phyloP scores from a whole-genome alignment of 2,888 invertebrate genomes.

The Schizaphis graminum region DNA sequence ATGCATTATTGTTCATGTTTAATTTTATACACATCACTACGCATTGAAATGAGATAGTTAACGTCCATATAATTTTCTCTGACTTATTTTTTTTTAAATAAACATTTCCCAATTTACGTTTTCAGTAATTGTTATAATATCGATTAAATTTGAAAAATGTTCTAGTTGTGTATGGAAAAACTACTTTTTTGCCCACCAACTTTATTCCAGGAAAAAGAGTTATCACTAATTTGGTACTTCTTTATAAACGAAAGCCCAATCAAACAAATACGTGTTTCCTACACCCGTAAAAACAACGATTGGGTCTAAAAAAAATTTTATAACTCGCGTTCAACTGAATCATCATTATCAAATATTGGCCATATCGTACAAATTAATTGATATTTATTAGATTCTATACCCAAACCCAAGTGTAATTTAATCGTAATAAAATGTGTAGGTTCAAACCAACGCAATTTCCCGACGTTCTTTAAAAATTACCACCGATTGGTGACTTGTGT shows the following conservation, averaged over 20 bases:
- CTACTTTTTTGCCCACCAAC: background rate
- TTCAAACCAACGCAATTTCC: background rate
- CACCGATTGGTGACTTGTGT: background rate
- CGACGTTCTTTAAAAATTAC: background rate
- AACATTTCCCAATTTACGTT: background rate
- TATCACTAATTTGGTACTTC: background rate
- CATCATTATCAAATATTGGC: background rate
- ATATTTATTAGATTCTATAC: background rate
- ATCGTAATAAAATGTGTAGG: background rate
- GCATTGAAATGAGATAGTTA: background rate
- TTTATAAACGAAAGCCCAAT: background rate
- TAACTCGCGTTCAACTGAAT: background rate
- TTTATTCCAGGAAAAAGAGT: background rate
- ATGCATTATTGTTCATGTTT: background rate
- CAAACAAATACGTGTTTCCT: background rate
- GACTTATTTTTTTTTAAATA: background rate
- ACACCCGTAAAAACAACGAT: background rate
- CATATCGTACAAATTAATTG: background rate
- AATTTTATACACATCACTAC: background rate
- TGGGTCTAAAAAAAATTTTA: background rate
- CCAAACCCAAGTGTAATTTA: background rate
- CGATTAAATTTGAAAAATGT: background rate
- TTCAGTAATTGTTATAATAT: background rate
- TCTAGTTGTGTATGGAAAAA: background rate
- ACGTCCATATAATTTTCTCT: background rate